Evolutionary conservation across 2,888 invertebrate species (phyloP).

Genomic region (Xylota segnis): DNA sequence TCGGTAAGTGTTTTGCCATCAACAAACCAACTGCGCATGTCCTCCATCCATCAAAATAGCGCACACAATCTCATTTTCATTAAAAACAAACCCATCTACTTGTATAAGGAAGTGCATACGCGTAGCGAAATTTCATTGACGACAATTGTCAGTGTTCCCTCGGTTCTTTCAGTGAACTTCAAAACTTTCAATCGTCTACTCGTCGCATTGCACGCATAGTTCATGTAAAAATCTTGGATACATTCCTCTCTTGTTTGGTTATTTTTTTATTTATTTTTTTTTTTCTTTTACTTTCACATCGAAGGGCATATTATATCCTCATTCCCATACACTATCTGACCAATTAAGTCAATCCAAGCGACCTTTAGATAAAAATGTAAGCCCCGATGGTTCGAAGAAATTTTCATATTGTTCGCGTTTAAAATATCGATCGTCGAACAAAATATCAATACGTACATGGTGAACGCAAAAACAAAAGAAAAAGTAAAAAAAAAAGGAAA

Average conservation of each 20-base stretch:
- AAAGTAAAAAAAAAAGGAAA: conserved; percentile 15
- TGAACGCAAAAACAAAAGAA: conserved; percentile 26
- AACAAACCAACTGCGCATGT: conserved; percentile 64
- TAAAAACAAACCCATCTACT: conserved; percentile 64
- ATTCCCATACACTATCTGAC: not conserved
- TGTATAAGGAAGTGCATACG: conserved; percentile 42
- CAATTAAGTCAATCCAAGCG: not conserved
- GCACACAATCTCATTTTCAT: conserved; percentile 31
- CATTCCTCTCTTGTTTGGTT: conserved; percentile 13
- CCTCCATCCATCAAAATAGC: conserved; percentile 21
- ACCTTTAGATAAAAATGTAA: conserved; percentile 9
- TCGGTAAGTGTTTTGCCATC: conserved; percentile 74
- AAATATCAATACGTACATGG: conserved; percentile 54
- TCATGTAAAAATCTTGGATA: conserved; percentile 43
- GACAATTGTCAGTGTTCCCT: conserved; percentile 38
- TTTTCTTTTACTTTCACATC: conserved; percentile 11
- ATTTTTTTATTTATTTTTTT: conserved; percentile 15
- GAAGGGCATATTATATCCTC: not conserved
- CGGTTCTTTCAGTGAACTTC: conserved; percentile 66
- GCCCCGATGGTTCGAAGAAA: conserved; percentile 23
- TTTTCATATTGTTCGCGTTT: conserved; percentile 51
- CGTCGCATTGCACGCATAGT: conserved; percentile 20
- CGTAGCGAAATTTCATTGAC: conserved; percentile 61
- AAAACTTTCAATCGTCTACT: conserved; percentile 54
- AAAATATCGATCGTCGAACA: conserved; percentile 67